phyloP scores from a whole-genome alignment of 2,113 vertebrate species.

The Pteruthius melanotis region DNA sequence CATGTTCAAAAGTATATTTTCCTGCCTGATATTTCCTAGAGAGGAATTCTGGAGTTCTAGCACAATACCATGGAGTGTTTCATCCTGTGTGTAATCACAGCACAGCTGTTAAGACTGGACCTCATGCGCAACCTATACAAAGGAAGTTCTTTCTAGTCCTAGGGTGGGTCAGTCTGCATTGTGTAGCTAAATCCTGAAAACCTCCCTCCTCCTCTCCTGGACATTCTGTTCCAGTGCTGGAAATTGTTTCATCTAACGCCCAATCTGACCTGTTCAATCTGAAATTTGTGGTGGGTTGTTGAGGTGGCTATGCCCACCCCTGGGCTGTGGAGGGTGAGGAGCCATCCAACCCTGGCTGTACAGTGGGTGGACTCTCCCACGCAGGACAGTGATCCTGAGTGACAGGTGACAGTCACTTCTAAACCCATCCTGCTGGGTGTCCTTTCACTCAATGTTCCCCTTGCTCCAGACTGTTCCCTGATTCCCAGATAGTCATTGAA shows the following conservation, averaged over 20 bases:
- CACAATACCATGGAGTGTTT: not conserved
- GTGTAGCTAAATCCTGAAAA: not conserved
- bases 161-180: not conserved
- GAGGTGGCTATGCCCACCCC: too few relatives aligned
- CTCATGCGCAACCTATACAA: rapidly evolving
- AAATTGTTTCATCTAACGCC: not conserved
- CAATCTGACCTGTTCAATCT: not conserved
- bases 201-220: not conserved
- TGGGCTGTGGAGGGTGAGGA: too few relatives aligned
- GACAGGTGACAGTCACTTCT: too few relatives aligned
- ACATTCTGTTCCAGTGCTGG: not conserved
- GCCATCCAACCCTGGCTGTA: too few relatives aligned
- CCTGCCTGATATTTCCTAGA: not conserved
- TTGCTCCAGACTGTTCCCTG: too few relatives aligned
- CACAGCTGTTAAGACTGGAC: not conserved
- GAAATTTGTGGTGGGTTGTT: rapidly evolving
- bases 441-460: too few relatives aligned
- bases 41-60: not conserved
- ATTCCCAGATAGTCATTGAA: too few relatives aligned
- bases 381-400: too few relatives aligned
- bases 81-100: not conserved
- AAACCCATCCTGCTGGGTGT: too few relatives aligned
- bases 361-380: too few relatives aligned
- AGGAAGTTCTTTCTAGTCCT: not conserved
- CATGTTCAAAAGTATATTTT: not conserved